Evolutionary conservation across 2,888 invertebrate genomes (phyloP).

Genomic region (Eremobia ochroleuca): DNA sequence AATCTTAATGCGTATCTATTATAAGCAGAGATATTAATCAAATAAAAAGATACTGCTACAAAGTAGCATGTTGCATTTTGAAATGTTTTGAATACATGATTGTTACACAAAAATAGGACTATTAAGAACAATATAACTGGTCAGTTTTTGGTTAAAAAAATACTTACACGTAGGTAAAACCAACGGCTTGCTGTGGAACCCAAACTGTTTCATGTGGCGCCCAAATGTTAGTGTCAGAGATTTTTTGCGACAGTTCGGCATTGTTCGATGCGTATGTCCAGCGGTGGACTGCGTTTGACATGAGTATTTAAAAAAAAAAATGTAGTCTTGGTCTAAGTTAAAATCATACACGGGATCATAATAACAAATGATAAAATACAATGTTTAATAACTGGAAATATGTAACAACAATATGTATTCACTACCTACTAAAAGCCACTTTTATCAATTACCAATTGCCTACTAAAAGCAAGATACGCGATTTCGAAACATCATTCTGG

Average conservation of each 20-base stretch:
- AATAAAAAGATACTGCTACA: not conserved
- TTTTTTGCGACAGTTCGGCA: slow-evolving; percentile 27
- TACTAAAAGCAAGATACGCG: not conserved
- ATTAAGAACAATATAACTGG: slow-evolving; percentile 4
- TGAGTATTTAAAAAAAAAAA: too few species aligned
- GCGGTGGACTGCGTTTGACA: not conserved
- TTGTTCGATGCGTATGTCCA: slow-evolving; percentile 1
- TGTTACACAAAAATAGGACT: not conserved
- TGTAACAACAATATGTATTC: not conserved
- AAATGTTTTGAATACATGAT: not conserved
- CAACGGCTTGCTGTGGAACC: not conserved
- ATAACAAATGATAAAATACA: slow-evolving; percentile 2
- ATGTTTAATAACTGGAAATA: not conserved
- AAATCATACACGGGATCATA: not conserved
- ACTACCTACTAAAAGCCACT: not conserved
- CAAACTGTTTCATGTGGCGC: slow-evolving; percentile 30
- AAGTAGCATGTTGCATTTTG: slow-evolving; percentile 4
- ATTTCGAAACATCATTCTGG: slow-evolving; percentile 3
- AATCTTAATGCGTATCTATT: slow-evolving; percentile 5
- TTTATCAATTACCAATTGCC: slow-evolving; percentile 10
- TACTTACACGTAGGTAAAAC: not conserved
- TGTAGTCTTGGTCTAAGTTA: not conserved
- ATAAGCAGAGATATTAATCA: slow-evolving; percentile 1
- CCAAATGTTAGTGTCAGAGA: slow-evolving; percentile 30
- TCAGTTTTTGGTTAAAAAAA: slow-evolving; percentile 8